Evolutionary conservation across 2,888 invertebrate species (phyloP), one percentile per base, ranked within the genome.

Genomic region (Ectobius pallidus): DNA sequence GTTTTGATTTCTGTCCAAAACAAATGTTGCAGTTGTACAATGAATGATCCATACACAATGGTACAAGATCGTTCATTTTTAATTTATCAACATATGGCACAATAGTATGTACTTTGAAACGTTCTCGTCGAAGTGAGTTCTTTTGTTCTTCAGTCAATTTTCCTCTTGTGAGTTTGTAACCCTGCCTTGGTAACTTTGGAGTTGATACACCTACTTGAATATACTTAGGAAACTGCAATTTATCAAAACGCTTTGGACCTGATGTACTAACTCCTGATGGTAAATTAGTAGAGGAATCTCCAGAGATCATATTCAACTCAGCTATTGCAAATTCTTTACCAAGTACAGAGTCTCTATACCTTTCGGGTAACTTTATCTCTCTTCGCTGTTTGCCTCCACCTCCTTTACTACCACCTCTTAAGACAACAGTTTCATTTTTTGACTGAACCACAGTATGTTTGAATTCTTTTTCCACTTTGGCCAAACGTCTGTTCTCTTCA

Each of bases 401-500:
- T 72, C 84, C 84, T 11, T 85, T 82, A 73, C 90, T 90, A 72
- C 84, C 84, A 6, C 85, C 82, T 74, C 90, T 90, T 32, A 91
- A 84, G 9, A 91, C 81, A 77, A 91, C 86, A 65, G 89, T 89
- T 81, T 89, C 88, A 78, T 90, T 87, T 30, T 87, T 88, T 11
- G 89, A 87, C 52, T 89, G 82, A 70, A 92, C 88, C 27, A 92
- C 86, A 3, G 92, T 92, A 78, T 91, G 90, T 18, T 89, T 90
- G 81, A 92, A 92, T 79, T 91, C 91, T 80, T 89, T 87, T 80
- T 92, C 91, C 78, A 89, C 89, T 80, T 88, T 90, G 0, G 91
- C 88, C 74, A 92, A 82, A 72, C 87, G 86, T 55, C 81, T 83
- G 78, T 86, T 87, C 0, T 85, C 84, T 79, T 86, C 83, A 77